Base-by-base conservation (phyloP, 2,888 invertebrate species). In the Noctua pronuba region DNA sequence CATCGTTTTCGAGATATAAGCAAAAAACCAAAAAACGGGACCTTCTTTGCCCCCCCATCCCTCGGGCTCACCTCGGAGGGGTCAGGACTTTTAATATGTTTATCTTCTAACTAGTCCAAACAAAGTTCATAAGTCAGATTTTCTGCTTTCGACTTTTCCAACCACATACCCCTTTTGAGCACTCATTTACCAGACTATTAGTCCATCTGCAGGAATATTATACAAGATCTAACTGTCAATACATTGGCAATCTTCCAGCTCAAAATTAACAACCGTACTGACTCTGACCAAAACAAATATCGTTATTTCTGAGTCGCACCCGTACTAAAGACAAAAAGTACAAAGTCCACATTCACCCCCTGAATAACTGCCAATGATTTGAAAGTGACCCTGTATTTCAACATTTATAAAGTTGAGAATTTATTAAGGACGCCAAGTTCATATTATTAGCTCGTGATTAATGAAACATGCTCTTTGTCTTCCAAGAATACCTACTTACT, bases 381-480 rank as follows among this genome's bases (percentile, higher is more conserved):
- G 6, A n/a, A 79, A 55, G 31, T 77, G 31, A 67, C 0, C 21
- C n/a, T 46, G 31, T 49, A 77, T 41, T 41, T 35, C 0, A 28
- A 49, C 6, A 31, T 44, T 16, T 18, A 35, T 18, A 52, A 52
- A 35, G 35, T 35, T 11, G 7, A n/a, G 46, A 65, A 38, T 13
- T 18, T 38, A 49, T 24, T 24, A 10, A 21, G 16, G 16, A 49
- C 64, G 70, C 49, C 28, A 73, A 41, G 4, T 11, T 55, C 24
- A 24, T 78, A 78, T 58, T 62, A 82, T 58, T 82, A 64, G 73
- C 24, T 8, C 31, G 24, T 73, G 62, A 82, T 62, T 65, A 46
- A 79, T 65, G 66, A 67, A 69, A 46, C 55, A 41, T 70, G 28
- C 10, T 70, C 69, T 75, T 80, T 68, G 76, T 84, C 18, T 65